Conservation (phyloP, 2,888 invertebrate species). For the Tenthredo amoena region DNA sequence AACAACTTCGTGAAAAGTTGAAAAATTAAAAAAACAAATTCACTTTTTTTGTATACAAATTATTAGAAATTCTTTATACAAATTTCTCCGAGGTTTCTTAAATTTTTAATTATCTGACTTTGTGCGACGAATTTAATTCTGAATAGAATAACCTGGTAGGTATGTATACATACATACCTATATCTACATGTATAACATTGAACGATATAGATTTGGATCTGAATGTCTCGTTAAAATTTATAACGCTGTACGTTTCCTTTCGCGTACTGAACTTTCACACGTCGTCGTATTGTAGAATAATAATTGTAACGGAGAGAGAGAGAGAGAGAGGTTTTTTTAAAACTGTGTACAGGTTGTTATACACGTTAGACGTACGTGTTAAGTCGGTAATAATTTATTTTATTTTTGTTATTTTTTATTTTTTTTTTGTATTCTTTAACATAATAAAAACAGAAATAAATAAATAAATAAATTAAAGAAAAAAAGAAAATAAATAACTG, state of each 20-base stretch:
- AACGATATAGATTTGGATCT: not conserved
- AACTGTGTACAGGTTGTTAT: not conserved
- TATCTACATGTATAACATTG: not conserved
- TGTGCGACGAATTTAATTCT: no score
- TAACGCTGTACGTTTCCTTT: not conserved
- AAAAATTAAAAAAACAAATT: no score
- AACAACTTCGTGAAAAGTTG: not conserved
- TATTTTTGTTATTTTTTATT: no score
- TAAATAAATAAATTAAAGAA: not conserved
- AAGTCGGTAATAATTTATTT: not conserved
- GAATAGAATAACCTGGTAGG: no score
- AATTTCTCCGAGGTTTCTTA: no score
- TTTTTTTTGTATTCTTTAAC: no score
- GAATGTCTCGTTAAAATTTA: not conserved
- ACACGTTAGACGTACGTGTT: not conserved
- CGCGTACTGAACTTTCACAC: slow-evolving; percentile 9
- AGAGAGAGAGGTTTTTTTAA: no score
- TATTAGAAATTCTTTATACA: no score
- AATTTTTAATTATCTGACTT: no score
- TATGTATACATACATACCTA: no score
- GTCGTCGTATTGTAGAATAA: not conserved
- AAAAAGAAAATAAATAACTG: not conserved
- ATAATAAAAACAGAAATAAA: not conserved
- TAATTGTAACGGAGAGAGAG: not conserved
- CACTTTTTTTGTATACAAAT: no score